Conservation (phyloP, 2,888 invertebrate genomes). For the Mythimna lalbum region DNA sequence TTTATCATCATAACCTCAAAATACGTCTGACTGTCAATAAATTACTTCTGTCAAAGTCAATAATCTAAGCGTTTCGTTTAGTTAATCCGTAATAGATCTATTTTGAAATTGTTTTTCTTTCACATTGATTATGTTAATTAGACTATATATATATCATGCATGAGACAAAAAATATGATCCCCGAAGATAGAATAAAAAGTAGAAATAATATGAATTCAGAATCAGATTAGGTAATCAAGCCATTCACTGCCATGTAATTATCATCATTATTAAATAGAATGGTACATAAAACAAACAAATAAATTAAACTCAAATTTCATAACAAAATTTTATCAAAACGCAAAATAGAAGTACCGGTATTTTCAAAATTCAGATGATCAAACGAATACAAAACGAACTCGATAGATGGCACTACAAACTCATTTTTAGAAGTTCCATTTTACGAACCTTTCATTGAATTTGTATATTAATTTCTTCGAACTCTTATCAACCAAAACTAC, state of each 20-base stretch:
- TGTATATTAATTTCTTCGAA: neutral
- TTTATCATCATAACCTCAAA: constrained; percentile 31
- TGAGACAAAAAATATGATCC: neutral
- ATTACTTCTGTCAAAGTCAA: neutral
- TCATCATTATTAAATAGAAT: neutral
- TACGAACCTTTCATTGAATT: constrained; percentile 4
- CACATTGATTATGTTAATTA: neutral
- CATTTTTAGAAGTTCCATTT: constrained; percentile 27
- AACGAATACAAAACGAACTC: constrained; percentile 1
- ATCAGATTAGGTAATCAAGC: neutral
- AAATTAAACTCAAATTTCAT: neutral
- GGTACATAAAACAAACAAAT: neutral
- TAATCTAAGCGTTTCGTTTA: constrained; percentile 18
- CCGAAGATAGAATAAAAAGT: neutral
- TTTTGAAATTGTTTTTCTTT: neutral
- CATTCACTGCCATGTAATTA: neutral
- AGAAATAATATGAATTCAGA: neutral
- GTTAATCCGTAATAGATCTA: neutral
- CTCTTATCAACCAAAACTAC: neutral
- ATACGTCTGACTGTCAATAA: neutral
- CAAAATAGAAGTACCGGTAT: constrained; percentile 22
- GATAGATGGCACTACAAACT: constrained; percentile 45
- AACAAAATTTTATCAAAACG: constrained; percentile 8
- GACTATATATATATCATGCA: neutral
- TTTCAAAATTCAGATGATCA: constrained; percentile 22